Evolutionary conservation across 2,113 vertebrate genomes (phyloP), one percentile per base, ranked within the genome.

Genomic region (Oenanthe oenanthe): DNA sequence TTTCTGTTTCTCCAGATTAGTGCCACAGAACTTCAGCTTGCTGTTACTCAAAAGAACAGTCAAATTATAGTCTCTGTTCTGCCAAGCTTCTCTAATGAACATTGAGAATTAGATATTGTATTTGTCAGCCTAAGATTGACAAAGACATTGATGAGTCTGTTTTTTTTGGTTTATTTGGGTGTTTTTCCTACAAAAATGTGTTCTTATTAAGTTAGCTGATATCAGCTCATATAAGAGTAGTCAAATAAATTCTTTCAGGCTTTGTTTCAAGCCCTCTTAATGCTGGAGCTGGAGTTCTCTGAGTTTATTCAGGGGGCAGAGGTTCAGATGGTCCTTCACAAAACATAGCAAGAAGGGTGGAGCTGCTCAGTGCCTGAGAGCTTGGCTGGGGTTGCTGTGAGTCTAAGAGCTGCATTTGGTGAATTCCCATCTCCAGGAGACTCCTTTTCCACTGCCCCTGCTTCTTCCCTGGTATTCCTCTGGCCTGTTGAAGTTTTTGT

Each of bases 21-120:
- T 58, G 51, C 13, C 38, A 54, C 53, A 50, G 54, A 66, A 36
- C 42, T 83, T 51, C 68, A 80, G 74, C 53, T 88, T 82, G n/a
- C 47, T 79, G 13, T 80, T 77, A 60, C 40, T 70, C 67, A 92
- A 82, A 94, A 84, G 78, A 95, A 34, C 83, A 94, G 32, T 89
- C 79, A 89, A 85, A 76, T n/a, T 40, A 32, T 26, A 70, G 79
- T 17, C 31, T 78, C 22, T 83, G 53, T 38, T 87, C 48, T 95
- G 42, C 40, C n/a, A 67, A 75, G 40, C 61, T 76, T 48, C 60
- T 87, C 38, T 88, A 75, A 90, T 86, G 50, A 87, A 28, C 40
- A 53, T 13, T 43, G 54, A 75, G 89, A 89, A 73, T 51, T 3
- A 70, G 79, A 56, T 89, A 84, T 2, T 92, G 36, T 66, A 19